Evolutionary conservation across 2,888 invertebrate genomes (phyloP), one percentile per base, ranked within the genome.

Genomic region (Lepas anatifera): DNA sequence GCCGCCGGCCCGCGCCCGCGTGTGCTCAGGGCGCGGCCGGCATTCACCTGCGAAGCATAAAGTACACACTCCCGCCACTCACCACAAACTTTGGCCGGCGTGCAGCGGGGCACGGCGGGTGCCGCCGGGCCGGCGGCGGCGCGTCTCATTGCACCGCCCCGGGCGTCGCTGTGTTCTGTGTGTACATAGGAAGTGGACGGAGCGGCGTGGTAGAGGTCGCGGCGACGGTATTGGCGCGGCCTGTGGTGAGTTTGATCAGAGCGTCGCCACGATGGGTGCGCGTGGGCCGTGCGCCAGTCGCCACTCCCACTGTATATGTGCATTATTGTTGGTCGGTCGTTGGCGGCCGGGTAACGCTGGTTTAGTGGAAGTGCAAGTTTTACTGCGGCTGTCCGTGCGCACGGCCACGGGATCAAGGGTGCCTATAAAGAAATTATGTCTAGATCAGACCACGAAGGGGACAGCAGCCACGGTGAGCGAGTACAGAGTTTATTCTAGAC

Each of bases 381-480:
- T 41, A 41, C 41, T 16, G 27, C 27, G 27, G 52, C 13, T 13
- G 3, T n/a, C 52, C 25, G 52, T 25, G n/a, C 29, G 52, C 27
- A 11, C 52, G 50, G 50, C 50, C 50, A 22, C 58, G 58, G 58
- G 58, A 58, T 10, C 58, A 58, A 58, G 58, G 58, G 58, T 58
- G 58, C 58, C 58, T 58, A 58, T 58, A 58, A 13, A 58, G 58
- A 58, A 50, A 58, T 58, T 58, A 58, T 58, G 58, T 32, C 41
- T 41, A 32, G 32, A 8, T 25, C 22, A 25, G 50, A 50, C 50
- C 32, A 58, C 41, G 41, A 6, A 29, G 32, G 32, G 32, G 58
- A 27, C 58, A 27, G 52, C n/a, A n/a, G n/a, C n/a, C n/a, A n/a
- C n/a, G n/a, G n/a, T n/a, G n/a, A n/a, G n/a, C 32, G 58, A 29